Evolutionary conservation across 2,888 invertebrate genomes (phyloP).

Genomic region (Orthosia incerta): DNA sequence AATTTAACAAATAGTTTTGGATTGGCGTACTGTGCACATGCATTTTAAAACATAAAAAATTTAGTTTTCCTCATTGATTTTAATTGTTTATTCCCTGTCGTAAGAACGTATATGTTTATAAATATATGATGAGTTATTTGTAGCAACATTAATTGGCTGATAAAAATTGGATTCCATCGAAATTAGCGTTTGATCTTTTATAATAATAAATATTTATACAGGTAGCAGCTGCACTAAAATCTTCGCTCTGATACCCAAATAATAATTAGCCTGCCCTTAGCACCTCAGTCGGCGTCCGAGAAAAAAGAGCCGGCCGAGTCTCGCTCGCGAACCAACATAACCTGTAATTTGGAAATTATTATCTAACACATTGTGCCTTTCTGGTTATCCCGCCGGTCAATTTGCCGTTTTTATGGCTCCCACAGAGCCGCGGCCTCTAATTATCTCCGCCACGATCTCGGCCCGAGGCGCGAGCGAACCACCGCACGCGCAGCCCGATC

Average conservation of each 20-base stretch:
- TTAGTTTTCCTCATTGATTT: neutral
- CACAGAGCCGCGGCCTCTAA: slow-evolving; percentile 90
- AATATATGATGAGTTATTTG: slow-evolving; percentile 58
- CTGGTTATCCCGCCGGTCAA: slow-evolving; percentile 91
- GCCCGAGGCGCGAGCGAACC: slow-evolving; percentile 83
- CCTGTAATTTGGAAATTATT: slow-evolving; percentile 91
- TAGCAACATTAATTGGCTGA: slow-evolving; percentile 74
- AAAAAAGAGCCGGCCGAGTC: slow-evolving; percentile 86
- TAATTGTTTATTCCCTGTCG: slow-evolving; percentile 36
- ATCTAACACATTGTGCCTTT: slow-evolving; percentile 92
- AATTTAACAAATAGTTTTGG: neutral
- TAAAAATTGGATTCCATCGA: slow-evolving; percentile 86
- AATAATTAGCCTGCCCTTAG: slow-evolving; percentile 91
- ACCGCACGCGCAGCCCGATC: slow-evolving; percentile 49
- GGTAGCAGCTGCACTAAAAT: slow-evolving; percentile 91
- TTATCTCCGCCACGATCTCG: slow-evolving; percentile 89
- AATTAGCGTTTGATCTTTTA: slow-evolving; percentile 88
- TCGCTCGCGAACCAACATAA: slow-evolving; percentile 89
- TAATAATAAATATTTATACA: slow-evolving; percentile 91
- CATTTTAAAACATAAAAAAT: neutral
- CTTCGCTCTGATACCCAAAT: slow-evolving; percentile 89
- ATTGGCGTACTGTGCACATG: neutral
- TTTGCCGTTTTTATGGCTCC: slow-evolving; percentile 91
- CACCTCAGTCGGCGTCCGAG: slow-evolving; percentile 88
- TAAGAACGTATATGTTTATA: slow-evolving; percentile 37